phyloP scores from a whole-genome alignment of 1,140 invertebrate genomes.

The Hypothenemus hampei region DNA sequence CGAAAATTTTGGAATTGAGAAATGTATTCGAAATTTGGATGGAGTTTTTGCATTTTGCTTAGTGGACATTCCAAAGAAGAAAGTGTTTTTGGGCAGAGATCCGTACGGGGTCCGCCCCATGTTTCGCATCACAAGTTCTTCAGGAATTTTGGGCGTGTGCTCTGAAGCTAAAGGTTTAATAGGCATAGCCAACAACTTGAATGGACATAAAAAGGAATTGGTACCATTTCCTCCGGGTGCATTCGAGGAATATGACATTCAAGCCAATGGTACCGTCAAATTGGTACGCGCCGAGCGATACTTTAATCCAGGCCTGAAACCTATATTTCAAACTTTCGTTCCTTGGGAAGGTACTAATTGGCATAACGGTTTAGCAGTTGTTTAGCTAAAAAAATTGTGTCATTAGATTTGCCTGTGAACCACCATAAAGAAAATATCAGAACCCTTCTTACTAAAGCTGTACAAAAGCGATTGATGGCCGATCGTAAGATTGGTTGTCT shows the following conservation, averaged over 20 bases:
- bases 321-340: slow-evolving; percentile 53
- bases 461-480: slow-evolving; percentile 67
- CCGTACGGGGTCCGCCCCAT: slow-evolving; percentile 83
- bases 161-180: slow-evolving; percentile 67
- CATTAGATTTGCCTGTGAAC: slow-evolving; percentile 42
- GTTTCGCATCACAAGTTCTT: slow-evolving; percentile 53
- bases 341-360: slow-evolving; percentile 45
- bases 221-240: slow-evolving; percentile 63
- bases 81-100: slow-evolving; percentile 73
- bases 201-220: slow-evolving; percentile 47
- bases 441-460: slow-evolving; percentile 59
- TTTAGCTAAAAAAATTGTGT: slow-evolving; percentile 17
- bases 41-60: slow-evolving; percentile 88
- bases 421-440: slow-evolving; percentile 53
- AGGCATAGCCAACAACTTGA: slow-evolving; percentile 43
- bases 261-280: slow-evolving; percentile 54
- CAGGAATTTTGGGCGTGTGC: slow-evolving; percentile 57
- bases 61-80: slow-evolving; percentile 65
- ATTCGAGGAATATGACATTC: slow-evolving; percentile 59
- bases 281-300: slow-evolving; percentile 52
- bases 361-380: neutral
- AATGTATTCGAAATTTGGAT: slow-evolving; percentile 59
- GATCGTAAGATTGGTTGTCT: slow-evolving; percentile 68
- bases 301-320: slow-evolving; percentile 55
- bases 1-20: slow-evolving; percentile 55